Evolutionary conservation across 2,113 vertebrate genomes (phyloP).

Genomic region (Porphyrio hochstetteri): DNA sequence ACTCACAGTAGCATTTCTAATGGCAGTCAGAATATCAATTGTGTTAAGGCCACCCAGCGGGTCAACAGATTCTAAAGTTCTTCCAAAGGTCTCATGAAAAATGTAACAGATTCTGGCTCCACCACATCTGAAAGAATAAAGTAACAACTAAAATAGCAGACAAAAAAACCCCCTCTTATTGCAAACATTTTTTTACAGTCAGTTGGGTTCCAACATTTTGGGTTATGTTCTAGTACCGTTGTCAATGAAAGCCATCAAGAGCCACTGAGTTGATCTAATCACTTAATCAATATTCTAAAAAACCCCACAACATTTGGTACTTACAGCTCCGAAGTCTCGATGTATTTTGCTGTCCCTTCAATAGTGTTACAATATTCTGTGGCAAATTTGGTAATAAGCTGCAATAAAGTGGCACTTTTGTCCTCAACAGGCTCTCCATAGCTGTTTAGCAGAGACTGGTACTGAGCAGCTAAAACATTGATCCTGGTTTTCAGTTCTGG

Average conservation of each 20-base stretch:
- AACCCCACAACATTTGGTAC: constrained; percentile 55
- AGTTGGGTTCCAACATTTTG: background rate
- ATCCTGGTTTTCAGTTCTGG: constrained; percentile 97
- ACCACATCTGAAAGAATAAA: constrained; percentile 85
- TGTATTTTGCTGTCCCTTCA: constrained; percentile 99
- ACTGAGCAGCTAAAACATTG: constrained; percentile 94
- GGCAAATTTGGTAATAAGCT: constrained; percentile 99
- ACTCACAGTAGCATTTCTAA: constrained; percentile 97
- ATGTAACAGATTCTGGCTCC: constrained; percentile 98
- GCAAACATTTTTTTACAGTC: background rate
- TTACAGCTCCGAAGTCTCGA: constrained; percentile 96
- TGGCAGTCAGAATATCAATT: constrained; percentile 97
- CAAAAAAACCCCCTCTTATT: background rate
- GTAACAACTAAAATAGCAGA: background rate
- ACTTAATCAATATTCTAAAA: background rate
- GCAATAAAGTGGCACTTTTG: constrained; percentile 92
- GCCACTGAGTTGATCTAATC: background rate
- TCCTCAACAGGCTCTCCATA: constrained; percentile 97
- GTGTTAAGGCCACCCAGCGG: constrained; percentile 94
- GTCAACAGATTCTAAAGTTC: constrained; percentile 96
- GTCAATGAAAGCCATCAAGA: background rate
- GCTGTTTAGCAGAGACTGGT: constrained; percentile 94
- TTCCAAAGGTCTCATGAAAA: constrained; percentile 98
- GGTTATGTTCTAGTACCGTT: background rate
- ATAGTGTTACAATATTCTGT: constrained; percentile 99